These are phyloP conservation scores for Tipula confusa DNA, from an alignment of 2,888 invertebrate genomes.

Conservation along the genomic window DNA sequence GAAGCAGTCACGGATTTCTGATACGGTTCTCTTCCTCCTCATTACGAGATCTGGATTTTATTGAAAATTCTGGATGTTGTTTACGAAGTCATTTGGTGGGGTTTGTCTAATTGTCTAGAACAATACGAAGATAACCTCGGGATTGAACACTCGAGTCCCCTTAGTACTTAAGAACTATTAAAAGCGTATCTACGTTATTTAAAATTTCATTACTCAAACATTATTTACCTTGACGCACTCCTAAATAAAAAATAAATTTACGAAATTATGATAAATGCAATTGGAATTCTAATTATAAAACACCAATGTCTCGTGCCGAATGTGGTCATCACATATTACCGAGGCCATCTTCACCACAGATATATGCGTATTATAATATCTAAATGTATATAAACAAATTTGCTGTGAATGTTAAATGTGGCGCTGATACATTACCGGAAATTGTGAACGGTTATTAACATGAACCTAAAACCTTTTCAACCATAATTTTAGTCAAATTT, in stretches of 20 bases:
- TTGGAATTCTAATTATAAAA: not conserved
- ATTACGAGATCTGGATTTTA: no score
- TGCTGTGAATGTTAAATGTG: not conserved
- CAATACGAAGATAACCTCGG: no score
- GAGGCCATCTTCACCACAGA: not conserved
- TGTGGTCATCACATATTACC: not conserved
- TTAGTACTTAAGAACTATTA: no score
- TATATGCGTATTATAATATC: no score
- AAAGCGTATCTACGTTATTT: no score
- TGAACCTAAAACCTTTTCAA: conserved; percentile 7
- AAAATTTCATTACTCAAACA: no score
- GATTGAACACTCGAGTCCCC: no score
- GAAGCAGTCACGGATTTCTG: no score
- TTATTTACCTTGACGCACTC: not conserved
- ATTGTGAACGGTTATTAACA: not conserved
- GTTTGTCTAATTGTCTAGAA: no score
- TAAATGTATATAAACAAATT: not conserved
- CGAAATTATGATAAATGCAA: not conserved
- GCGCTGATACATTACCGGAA: not conserved
- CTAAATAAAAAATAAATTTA: not conserved
- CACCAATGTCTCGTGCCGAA: not conserved
- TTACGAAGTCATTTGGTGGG: no score
- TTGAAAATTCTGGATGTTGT: no score
- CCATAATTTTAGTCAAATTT: not conserved
- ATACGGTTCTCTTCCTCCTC: no score